A percentile compares a stretch with the other conserved stretches of the same genome.
Evolutionary conservation across 2,113 vertebrate genomes (phyloP).

Genomic region (human (Homo sapiens)): DNA sequence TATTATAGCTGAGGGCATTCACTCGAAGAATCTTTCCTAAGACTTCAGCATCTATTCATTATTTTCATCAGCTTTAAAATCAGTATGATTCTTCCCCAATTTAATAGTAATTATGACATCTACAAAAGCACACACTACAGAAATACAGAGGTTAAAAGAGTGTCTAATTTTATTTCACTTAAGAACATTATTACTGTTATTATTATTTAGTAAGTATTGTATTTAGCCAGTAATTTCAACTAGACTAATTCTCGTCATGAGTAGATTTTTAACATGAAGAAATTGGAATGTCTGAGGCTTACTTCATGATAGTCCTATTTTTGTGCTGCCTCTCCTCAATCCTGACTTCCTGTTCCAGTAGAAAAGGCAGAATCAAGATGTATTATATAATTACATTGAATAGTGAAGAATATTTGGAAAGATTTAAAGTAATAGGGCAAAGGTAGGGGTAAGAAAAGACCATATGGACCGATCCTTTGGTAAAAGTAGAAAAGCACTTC

Average conservation of each 20-base stretch:
- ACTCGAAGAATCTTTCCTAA: background rate
- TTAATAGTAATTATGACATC: background rate
- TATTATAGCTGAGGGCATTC: background rate
- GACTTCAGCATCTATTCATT: background rate
- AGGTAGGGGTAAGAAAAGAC: background rate
- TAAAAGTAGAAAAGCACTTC: background rate
- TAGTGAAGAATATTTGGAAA: background rate
- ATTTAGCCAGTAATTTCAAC: constrained; percentile 13
- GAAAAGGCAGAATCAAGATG: background rate
- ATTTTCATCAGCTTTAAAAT: constrained; percentile 1
- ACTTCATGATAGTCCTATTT: background rate
- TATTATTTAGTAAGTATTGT: background rate
- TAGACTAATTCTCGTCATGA: background rate
- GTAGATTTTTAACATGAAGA: background rate
- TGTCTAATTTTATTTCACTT: background rate
- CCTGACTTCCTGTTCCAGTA: background rate
- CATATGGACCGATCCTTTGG: background rate
- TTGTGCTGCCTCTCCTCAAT: background rate
- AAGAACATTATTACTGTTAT: background rate
- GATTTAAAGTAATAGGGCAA: background rate
- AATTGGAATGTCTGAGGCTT: background rate
- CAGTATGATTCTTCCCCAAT: background rate
- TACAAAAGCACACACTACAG: background rate
- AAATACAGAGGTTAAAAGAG: background rate
- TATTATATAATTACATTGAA: background rate